Evolutionary conservation across 2,113 vertebrate genomes (phyloP), one percentile per base, ranked within the genome.

Genomic region (Astatoreochromis straeleni): DNA sequence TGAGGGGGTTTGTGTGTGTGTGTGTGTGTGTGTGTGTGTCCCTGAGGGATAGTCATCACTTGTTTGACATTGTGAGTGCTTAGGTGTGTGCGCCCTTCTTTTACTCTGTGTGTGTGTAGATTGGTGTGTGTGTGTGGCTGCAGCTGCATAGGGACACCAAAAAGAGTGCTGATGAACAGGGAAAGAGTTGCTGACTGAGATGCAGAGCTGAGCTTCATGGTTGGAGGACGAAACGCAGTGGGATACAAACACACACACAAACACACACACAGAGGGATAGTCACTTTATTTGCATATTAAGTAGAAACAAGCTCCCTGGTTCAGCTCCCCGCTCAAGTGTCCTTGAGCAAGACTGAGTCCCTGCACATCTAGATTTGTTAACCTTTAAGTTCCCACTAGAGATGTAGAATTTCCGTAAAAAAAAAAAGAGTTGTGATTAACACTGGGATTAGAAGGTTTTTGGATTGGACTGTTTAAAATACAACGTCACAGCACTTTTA

Each of bases 151-250:
- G 75, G 87, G 84, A 93, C 26, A 54, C 82, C 85, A 89, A 87
- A 92, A 85, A 93, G 85, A 92, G 91, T 93, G 94, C 93, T 93
- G 93, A 95, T 92, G 91, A 94, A 88, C 87, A 84, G 87, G 87
- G 86, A 91, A 91, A 90, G 89, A 91, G 78, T 84, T 95, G 89
- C 92, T 93, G 91, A 93, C 94, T 93, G 89, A 90, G 93, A 93
- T 63, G 89, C 82, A 68, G 91, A 84, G 82, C 90, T 54, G 84
- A 88, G 86, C 85, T 81, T 88, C 85, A 40, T 68, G 83, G 73
- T 84, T 90, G 68, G 75, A 89, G 88, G 91, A 92, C 88, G 89
- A 91, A 94, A 86, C 21, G 1, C 82, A 86, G 80, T 89, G 87
- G 89, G 86, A 89, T 80, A 78, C 53, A 83, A 24, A 83, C 65